phyloP scores from a whole-genome alignment of 2,797 vertebrate species.

The Scomberomorus guttatus region DNA sequence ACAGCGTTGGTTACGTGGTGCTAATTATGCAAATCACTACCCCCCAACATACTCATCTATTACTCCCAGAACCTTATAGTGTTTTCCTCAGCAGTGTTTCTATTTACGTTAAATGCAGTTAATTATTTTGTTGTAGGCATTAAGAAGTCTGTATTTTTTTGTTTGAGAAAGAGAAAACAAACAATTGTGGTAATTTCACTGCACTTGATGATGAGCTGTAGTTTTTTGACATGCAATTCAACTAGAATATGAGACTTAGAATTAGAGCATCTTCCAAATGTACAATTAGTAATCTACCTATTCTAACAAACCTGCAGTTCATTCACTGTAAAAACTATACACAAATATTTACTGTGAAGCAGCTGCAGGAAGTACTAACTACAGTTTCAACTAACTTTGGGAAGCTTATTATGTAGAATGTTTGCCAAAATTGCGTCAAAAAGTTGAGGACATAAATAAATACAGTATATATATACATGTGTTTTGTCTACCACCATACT shows the following conservation, averaged over 20 bases:
- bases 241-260: not conserved
- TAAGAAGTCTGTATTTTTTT: not conserved
- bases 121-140: constrained; percentile 5
- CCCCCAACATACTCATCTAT: constrained; percentile 39
- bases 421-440: too few species aligned
- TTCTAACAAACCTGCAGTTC: not conserved
- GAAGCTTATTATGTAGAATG: too few species aligned
- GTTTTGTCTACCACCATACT: not conserved
- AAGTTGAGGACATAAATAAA: not conserved
- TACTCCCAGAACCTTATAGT: constrained; percentile 5
- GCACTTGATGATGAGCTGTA: not conserved
- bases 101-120: not conserved
- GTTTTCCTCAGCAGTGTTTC: constrained; percentile 11
- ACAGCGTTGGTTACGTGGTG: not conserved
- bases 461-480: not conserved
- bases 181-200: not conserved
- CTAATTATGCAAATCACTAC: constrained; percentile 40
- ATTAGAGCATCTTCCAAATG: not conserved
- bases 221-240: not conserved
- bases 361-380: not conserved
- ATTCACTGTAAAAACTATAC: too few species aligned
- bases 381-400: not conserved
- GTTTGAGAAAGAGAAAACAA: not conserved
- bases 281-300: not conserved
- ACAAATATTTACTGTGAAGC: not conserved